Base-by-base conservation (phyloP, 2,888 invertebrate species). In the Troides helena region DNA sequence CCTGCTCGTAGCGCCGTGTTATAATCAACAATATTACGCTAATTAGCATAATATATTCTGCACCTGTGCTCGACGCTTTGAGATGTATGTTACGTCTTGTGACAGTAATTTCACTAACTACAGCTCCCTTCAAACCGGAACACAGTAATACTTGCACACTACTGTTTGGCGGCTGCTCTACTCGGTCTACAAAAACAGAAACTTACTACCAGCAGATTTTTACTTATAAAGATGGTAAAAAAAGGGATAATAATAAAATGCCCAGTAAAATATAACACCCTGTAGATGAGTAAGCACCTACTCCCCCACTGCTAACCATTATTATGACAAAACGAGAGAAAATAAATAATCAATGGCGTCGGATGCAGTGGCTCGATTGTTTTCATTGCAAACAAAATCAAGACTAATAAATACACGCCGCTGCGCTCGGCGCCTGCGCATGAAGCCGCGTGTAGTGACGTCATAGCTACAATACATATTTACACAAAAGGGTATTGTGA, bases 311-410 rank as follows among this genome's bases (percentile, higher is more conserved):
- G 78, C 75, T 72, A 65, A 62, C 57, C 76, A 74, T 77, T 81
- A 81, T 81, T 83, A 87, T 80, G 77, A 87, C 85, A 90, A 90
- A 90, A 90, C 85, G 88, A 81, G 81, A 80, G 77, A 90, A 87
- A 86, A 87, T 86, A 88, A 89, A 91, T 84, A 89, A 78, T 81
- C 79, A 79, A 77, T 81, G 74, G 80, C 82, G 88, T 87, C 91
- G 81, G 84, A 82, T 88, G 90, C 92, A 90, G 86, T 25, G 74
- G 75, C 74, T 70, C 77, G 79, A 85, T 87, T 90, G 90, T 90
- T 89, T 88, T 82, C 78, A 83, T 69, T 81, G 80, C 83, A 87
- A 90, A 90, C 88, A 91, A 77, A 83, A 86, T 85, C 84, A 78
- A 72, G 72, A 83, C 82, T 85, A 84, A 87, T 87, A 85, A 81